Percentiles rank a stretch among this genome's conserved stretches.
These are phyloP conservation scores for Phyllotreta cruciferae DNA, from an alignment of 2,888 invertebrate species.

Conservation along the genomic window DNA sequence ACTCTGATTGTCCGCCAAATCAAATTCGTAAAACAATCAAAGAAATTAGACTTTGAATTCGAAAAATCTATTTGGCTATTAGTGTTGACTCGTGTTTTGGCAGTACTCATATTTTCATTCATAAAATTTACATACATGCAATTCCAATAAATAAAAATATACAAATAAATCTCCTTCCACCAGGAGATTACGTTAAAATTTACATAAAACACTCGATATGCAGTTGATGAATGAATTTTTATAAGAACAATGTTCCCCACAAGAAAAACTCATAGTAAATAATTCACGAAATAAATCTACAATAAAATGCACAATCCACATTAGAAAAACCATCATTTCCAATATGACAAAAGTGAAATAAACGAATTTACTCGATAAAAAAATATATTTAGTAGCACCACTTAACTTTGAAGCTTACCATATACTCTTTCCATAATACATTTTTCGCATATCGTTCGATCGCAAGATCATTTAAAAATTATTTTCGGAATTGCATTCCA, in stretches of 20 bases:
- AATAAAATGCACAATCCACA: conserved; percentile 12
- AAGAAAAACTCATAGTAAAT: not conserved
- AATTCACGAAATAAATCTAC: too few species aligned
- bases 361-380: conserved; percentile 5
- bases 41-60: conserved; percentile 4
- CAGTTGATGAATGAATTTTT: conserved; percentile 7
- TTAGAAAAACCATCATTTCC: not conserved
- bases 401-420: conserved; percentile 17
- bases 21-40: conserved; percentile 35
- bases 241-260: not conserved
- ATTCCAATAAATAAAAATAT: conserved; percentile 21
- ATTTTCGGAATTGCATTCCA: conserved; percentile 15
- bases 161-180: not conserved
- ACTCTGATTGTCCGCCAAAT: conserved; percentile 52
- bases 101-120: conserved; percentile 42
- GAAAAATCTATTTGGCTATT: conserved; percentile 43
- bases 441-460: conserved; percentile 7
- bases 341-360: conserved; percentile 7
- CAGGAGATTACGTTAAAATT: not conserved
- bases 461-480: conserved; percentile 10
- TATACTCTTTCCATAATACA: conserved; percentile 2
- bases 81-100: conserved; percentile 45
- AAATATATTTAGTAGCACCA: conserved; percentile 21
- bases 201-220: conserved; percentile 16
- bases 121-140: conserved; percentile 32